A percentile compares a stretch with the other conserved stretches of the same genome.
Conservation (phyloP, 2,888 invertebrate genomes). For the Lysandra bellargus region DNA sequence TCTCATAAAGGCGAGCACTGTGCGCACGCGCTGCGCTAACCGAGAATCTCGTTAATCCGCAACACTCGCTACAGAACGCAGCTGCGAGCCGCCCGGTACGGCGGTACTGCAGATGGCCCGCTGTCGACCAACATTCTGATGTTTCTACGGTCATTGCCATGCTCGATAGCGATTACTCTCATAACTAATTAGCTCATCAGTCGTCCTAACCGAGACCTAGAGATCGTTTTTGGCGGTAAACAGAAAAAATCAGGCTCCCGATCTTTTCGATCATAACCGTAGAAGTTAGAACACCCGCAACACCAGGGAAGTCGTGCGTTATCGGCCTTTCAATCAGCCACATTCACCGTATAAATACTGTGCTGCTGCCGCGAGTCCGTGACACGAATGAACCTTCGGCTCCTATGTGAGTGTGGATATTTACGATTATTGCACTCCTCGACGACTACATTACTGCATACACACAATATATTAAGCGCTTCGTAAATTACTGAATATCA, state of each 20-base stretch:
- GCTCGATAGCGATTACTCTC: not conserved
- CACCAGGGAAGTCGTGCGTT: not conserved
- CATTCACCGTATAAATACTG: not conserved
- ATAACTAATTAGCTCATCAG: not conserved
- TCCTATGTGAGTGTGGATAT: not conserved
- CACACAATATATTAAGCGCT: not conserved
- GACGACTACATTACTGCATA: not conserved
- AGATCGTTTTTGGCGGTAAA: not conserved
- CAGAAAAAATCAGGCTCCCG: not conserved
- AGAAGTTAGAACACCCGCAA: not conserved
- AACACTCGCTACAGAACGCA: not conserved
- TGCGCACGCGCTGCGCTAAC: not conserved
- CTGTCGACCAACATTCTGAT: not conserved
- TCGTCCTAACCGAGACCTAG: not conserved
- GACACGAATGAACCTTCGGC: not conserved
- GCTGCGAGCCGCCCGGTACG: not conserved
- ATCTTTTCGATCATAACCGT: not conserved
- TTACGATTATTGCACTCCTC: not conserved
- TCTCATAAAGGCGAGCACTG: constrained; percentile 6
- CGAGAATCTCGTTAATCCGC: not conserved
- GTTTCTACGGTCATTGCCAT: not conserved
- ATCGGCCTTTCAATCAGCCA: not conserved
- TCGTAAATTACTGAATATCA: not conserved
- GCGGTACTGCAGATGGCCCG: not conserved
- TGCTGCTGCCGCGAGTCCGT: not conserved